phyloP scores from a whole-genome alignment of 2,113 vertebrate genomes.

The Pomatorhinus ruficollis region DNA sequence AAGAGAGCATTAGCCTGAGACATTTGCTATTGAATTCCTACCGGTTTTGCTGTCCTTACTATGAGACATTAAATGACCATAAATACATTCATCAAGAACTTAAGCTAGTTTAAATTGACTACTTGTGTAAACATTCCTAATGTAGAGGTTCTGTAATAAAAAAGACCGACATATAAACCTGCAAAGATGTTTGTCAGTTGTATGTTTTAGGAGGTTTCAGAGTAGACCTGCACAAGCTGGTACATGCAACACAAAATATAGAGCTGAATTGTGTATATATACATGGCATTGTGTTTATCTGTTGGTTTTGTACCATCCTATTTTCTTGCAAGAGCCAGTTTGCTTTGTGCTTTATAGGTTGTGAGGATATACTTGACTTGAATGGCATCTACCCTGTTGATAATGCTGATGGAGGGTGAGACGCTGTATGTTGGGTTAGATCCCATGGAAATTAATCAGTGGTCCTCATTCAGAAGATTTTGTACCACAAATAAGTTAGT shows the following conservation, averaged over 20 bases:
- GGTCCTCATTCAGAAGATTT: neutral
- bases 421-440: neutral
- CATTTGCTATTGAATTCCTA: neutral
- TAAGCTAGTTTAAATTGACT: neutral
- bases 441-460: neutral
- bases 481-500: neutral
- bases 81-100: neutral
- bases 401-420: neutral
- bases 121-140: neutral
- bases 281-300: neutral
- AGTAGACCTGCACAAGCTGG: neutral
- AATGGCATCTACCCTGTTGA: neutral
- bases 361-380: neutral
- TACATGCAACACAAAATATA: neutral
- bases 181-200: neutral
- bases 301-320: rapidly evolving
- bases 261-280: neutral
- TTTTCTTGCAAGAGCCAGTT: neutral
- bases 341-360: neutral
- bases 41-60: neutral
- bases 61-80: neutral
- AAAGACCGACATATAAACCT: neutral
- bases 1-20: neutral
- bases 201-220: neutral
- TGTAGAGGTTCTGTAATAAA: neutral